A percentile compares a stretch with the other conserved stretches of the same genome.
Evolutionary conservation across 2,113 vertebrate species (phyloP).

Genomic region (Rhinoderma darwinii): DNA sequence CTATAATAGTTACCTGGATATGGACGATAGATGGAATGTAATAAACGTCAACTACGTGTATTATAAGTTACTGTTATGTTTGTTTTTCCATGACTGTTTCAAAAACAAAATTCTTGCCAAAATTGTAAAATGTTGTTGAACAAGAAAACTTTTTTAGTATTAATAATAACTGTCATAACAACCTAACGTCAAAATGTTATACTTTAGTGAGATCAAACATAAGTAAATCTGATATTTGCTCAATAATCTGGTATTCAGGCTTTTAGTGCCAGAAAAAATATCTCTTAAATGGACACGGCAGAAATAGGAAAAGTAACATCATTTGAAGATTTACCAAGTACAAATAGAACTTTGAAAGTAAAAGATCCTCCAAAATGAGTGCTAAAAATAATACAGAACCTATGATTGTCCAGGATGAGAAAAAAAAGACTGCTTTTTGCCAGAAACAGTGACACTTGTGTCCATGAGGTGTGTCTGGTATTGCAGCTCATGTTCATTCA

Average conservation of each 20-base stretch:
- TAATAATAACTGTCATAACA: not conserved
- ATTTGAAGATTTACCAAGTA: too few species aligned
- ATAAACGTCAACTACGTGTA: not conserved
- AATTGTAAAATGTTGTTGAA: not conserved
- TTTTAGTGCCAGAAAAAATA: not conserved
- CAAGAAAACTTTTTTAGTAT: not conserved
- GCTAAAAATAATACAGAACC: too few species aligned
- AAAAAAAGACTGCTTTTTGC: too few species aligned
- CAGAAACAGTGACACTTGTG: too few species aligned
- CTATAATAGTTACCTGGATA: not conserved
- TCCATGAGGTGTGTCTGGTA: too few species aligned
- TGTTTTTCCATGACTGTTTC: not conserved
- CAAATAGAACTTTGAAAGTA: too few species aligned
- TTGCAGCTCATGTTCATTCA: too few species aligned
- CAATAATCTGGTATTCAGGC: not conserved
- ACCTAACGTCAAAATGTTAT: not conserved
- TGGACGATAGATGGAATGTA: not conserved
- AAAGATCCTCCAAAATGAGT: too few species aligned
- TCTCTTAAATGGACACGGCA: too few species aligned
- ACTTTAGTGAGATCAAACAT: not conserved
- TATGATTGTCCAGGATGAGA: too few species aligned
- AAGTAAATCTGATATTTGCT: not conserved
- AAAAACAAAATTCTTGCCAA: not conserved
- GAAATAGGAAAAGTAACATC: too few species aligned
- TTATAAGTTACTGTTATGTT: not conserved